phyloP scores from a whole-genome alignment of 1,140 invertebrate species.

The Trinorchestia longiramus region DNA sequence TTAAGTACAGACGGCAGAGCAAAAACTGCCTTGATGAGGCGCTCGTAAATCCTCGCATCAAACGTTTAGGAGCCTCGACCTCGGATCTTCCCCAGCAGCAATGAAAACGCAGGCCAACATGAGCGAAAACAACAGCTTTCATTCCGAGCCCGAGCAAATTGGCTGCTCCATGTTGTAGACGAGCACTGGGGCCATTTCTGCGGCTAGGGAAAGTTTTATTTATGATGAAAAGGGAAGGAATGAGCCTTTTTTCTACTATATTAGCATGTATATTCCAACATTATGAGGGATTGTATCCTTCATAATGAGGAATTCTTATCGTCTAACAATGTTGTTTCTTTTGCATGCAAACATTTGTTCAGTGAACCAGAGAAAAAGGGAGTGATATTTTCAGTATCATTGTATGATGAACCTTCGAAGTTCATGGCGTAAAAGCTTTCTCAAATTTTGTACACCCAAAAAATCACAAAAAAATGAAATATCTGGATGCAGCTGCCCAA shows the following conservation, averaged over 20 bases:
- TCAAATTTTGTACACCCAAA: too few relatives aligned
- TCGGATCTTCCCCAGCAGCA: background rate
- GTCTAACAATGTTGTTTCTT: background rate
- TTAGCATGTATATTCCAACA: background rate
- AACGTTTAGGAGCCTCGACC: background rate
- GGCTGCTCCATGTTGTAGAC: background rate
- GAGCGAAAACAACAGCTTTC: background rate
- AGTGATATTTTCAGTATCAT: background rate
- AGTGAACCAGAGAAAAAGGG: background rate
- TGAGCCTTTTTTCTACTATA: background rate
- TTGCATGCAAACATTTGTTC: background rate
- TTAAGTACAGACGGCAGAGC: background rate
- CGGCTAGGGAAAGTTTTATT: background rate
- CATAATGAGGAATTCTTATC: background rate
- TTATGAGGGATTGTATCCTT: background rate
- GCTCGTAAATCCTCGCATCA: background rate
- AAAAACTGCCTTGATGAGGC: conserved; percentile 6
- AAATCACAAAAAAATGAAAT: too few relatives aligned
- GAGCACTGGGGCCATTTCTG: background rate
- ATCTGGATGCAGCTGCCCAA: too few relatives aligned
- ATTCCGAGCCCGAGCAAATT: background rate
- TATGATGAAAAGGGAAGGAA: background rate
- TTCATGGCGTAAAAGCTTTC: too few relatives aligned
- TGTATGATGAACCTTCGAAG: background rate
- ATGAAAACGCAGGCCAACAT: background rate